Conservation (phyloP, 2,797 vertebrate species). For the Antrozous pallidus region DNA sequence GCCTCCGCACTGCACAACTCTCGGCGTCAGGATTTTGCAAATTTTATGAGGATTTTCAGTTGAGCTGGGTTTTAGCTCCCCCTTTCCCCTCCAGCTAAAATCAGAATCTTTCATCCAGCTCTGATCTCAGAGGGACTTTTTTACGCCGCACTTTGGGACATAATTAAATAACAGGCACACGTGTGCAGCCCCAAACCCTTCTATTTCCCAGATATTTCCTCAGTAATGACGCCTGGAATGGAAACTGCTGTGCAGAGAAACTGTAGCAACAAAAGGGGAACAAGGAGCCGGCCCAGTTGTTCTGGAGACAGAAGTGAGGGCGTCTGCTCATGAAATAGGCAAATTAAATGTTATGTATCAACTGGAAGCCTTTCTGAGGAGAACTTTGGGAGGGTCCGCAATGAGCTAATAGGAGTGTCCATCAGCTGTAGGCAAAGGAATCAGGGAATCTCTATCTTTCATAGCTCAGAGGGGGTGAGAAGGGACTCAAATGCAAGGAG, state of each 20-base stretch:
- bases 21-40: conserved; percentile 70
- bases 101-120: conserved; percentile 73
- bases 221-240: conserved; percentile 63
- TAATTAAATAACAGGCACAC: conserved; percentile 74
- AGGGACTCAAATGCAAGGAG: conserved; percentile 17
- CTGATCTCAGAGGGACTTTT: conserved; percentile 72
- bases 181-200: conserved; percentile 51
- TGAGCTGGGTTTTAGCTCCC: conserved; percentile 63
- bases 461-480: not conserved
- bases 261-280: conserved; percentile 31
- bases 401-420: not conserved
- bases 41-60: conserved; percentile 76
- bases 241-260: conserved; percentile 72
- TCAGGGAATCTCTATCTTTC: conserved; percentile 47
- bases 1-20: conserved; percentile 68
- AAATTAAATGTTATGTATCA: conserved; percentile 26
- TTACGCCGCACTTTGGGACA: conserved; percentile 64
- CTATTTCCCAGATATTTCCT: conserved; percentile 66
- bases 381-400: conserved; percentile 1
- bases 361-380: conserved; percentile 29
- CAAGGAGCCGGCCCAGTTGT: not conserved
- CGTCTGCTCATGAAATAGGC: conserved; percentile 21
- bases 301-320: conserved; percentile 17
- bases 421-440: not conserved
- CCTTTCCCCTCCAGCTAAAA: conserved; percentile 72